phyloP scores from a whole-genome alignment of 2,113 vertebrate genomes.

The Saguinus midas region DNA sequence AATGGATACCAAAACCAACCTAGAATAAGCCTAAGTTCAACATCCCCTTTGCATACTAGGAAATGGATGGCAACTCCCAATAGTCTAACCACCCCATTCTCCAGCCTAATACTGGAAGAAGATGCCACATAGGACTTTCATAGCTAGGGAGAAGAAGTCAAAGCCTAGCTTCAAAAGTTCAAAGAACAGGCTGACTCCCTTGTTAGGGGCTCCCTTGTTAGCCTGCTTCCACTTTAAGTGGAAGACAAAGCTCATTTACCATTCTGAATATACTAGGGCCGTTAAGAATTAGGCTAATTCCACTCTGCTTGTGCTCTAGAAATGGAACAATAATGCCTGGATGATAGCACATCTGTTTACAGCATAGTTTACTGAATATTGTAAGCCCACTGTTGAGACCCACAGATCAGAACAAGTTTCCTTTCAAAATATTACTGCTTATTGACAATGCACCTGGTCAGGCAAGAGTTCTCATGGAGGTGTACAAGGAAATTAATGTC shows the following conservation, averaged over 20 bases:
- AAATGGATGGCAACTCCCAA: not conserved
- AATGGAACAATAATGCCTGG: not conserved
- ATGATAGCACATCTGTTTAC: not conserved
- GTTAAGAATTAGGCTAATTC: not conserved
- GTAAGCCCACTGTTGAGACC: not conserved
- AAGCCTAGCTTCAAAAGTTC: not conserved
- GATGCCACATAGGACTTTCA: not conserved
- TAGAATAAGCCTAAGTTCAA: not conserved
- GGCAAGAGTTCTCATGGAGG: not conserved
- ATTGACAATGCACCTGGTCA: not conserved
- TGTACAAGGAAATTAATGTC: not conserved
- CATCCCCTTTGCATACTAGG: not conserved
- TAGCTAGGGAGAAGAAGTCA: not conserved
- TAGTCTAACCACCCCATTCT: not conserved
- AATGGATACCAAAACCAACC: not conserved
- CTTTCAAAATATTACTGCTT: not conserved
- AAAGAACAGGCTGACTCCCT: not conserved
- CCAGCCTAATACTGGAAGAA: not conserved
- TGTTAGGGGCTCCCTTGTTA: no score
- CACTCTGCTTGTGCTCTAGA: not conserved
- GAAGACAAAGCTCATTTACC: not conserved
- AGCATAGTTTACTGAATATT: not conserved
- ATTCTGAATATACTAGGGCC: not conserved
- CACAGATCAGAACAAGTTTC: not conserved
- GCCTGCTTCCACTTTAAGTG: not conserved